Conservation (phyloP, 2,797 vertebrate genomes). For the Tenualosa thibaudeaui region DNA sequence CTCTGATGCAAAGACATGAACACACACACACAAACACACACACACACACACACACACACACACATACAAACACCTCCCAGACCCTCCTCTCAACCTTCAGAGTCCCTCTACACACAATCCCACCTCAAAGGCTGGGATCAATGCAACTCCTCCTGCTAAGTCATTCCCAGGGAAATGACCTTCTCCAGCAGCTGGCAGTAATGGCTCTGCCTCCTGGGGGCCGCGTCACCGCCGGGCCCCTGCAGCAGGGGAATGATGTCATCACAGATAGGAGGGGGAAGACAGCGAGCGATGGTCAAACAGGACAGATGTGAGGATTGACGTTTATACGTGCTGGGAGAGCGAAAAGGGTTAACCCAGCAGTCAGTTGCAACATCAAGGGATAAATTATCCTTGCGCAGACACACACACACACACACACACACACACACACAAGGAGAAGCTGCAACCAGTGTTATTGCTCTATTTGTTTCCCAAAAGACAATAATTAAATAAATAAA, state of each 20-base stretch:
- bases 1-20: neutral
- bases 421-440: neutral
- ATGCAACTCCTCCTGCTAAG: slow-evolving; percentile 12
- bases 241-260: slow-evolving; percentile 10
- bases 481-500: slow-evolving; percentile 69
- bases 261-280: neutral
- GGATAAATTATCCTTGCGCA: slow-evolving; percentile 39
- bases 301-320: slow-evolving; percentile 13
- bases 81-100: neutral
- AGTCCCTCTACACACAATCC: slow-evolving; percentile 5
- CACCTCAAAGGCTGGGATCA: slow-evolving; percentile 18
- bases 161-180: slow-evolving; percentile 17
- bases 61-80: neutral
- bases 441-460: slow-evolving; percentile 48
- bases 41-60: slow-evolving; percentile 13
- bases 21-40: slow-evolving; percentile 10
- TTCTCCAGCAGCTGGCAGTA: slow-evolving; percentile 18
- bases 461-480: slow-evolving; percentile 64
- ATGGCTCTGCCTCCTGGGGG: slow-evolving; percentile 16
- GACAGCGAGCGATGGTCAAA: neutral
- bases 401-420: neutral
- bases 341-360: slow-evolving; percentile 27
- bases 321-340: slow-evolving; percentile 29
- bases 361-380: slow-evolving; percentile 7
- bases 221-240: neutral